Evolutionary conservation across 2,113 vertebrate genomes (phyloP), one percentile per base, ranked within the genome.

Genomic region (Eudyptes chrysolophus): DNA sequence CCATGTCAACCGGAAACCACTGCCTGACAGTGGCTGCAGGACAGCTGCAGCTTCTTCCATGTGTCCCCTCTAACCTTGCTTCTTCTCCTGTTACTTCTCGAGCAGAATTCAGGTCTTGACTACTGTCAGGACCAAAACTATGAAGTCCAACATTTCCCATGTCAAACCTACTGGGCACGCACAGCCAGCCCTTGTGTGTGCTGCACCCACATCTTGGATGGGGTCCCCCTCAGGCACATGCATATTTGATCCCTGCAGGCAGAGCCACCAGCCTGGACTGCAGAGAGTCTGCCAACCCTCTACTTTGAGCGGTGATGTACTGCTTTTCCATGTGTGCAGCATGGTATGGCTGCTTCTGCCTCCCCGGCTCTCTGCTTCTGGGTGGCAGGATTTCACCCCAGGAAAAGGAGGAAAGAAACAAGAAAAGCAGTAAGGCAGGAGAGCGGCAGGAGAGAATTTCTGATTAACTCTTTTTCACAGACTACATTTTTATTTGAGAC

Each of bases 91-190:
- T 52, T 52, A 38, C 29, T 20, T 72, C 46, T 82, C 3, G 9
- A 75, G 52, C 65, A 78, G 69, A 92, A 75, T 21, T 68, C 55
- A 60, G 40, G 29, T 62, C 74, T 87, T 77, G 52, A 36, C 36
- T 54, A 17, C 32, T 40, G 38, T 10, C 69, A 68, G 65, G 48
- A 81, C 42, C 55, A 54, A 54, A 87, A 75, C 8, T 2, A 34
- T 34, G 2, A 66, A 72, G 55, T 49, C 32, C 29, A n/a, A 3
- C 12, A 9, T 44, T 74, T 77, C 30, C 30, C 49, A 9, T 13
- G 30, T 61, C 30, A 57, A n/a, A 36, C 0, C 1, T 7, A 0
- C 11, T 1, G 3, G 18, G 60, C 8, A 9, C 1, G 9, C 34
- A 51, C 42, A 42, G 61, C 30, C 61, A 21, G 40, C 7, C 25